These are phyloP conservation scores for Rhyacichthys aspro DNA, from an alignment of 2,797 vertebrate species.

Conservation along the genomic window DNA sequence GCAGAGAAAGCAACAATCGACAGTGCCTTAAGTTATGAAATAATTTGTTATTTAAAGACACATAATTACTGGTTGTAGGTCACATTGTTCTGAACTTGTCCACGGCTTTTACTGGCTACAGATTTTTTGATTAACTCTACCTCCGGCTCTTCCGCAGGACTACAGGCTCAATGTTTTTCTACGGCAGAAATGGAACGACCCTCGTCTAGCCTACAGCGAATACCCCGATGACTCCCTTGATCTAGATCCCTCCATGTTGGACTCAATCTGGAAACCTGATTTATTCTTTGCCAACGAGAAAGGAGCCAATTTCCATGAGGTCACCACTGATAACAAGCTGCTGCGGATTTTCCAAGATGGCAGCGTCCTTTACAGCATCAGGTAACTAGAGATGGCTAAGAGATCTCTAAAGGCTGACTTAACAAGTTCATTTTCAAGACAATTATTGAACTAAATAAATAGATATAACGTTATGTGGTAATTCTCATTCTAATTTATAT, in stretches of 20 bases:
- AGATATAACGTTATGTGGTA: too few species aligned
- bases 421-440: too few species aligned
- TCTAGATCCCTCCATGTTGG: conserved; percentile 93
- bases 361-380: conserved; percentile 94
- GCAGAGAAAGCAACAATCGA: conserved; percentile 17
- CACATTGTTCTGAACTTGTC: conserved; percentile 5
- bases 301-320: conserved; percentile 93
- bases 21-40: conserved; percentile 27
- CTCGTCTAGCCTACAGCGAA: conserved; percentile 89
- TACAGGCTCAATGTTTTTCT: conserved; percentile 94
- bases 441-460: too few species aligned
- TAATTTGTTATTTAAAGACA: conserved; percentile 43
- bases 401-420: neutral
- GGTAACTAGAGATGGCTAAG: conserved; percentile 69
- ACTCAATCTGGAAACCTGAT: conserved; percentile 97
- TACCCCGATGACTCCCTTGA: conserved; percentile 93
- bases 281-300: conserved; percentile 96
- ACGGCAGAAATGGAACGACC: conserved; percentile 94
- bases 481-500: too few species aligned
- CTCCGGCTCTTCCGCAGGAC: conserved; percentile 77
- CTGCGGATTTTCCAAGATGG: conserved; percentile 94
- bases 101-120: conserved; percentile 10
- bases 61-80: conserved; percentile 21
- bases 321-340: conserved; percentile 95
- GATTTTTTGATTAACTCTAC: too few species aligned